Evolutionary conservation across 2,888 invertebrate genomes (phyloP).

Genomic region (Stratiomys singularior): DNA sequence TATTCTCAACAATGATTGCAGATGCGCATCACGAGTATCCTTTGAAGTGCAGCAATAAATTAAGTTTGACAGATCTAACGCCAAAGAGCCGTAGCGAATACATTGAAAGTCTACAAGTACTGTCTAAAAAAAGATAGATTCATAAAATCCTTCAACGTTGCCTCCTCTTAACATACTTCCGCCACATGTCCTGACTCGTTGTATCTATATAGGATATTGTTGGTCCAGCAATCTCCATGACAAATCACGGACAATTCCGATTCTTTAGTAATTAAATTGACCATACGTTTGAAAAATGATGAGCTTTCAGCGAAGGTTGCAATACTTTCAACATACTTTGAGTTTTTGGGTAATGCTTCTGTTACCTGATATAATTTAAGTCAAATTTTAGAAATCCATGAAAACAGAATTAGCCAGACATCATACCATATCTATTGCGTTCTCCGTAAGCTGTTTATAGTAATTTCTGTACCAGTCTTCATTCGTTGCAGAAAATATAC

Average conservation of each 20-base stretch:
- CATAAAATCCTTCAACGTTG: background rate
- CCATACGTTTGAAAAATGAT: constrained; percentile 75
- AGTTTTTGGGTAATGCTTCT: constrained; percentile 61
- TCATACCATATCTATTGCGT: constrained; percentile 74
- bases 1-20: constrained; percentile 69
- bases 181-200: constrained; percentile 67
- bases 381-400: background rate
- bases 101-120: constrained; percentile 78
- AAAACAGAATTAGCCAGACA: constrained; percentile 58
- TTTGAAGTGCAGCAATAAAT: constrained; percentile 75
- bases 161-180: constrained; percentile 63
- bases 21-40: constrained; percentile 70
- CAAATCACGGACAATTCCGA: constrained; percentile 76
- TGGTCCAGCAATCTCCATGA: constrained; percentile 82
- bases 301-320: constrained; percentile 71
- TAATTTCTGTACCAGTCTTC: constrained; percentile 76
- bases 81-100: constrained; percentile 76
- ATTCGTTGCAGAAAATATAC: constrained; percentile 73
- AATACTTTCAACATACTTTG: constrained; percentile 71
- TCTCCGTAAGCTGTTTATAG: constrained; percentile 72
- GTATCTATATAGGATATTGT: constrained; percentile 76
- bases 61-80: constrained; percentile 74
- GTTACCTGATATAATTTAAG: constrained; percentile 56
- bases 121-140: constrained; percentile 66
- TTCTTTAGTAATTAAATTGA: constrained; percentile 70